phyloP scores from a whole-genome alignment of 2,797 vertebrate genomes.

The Moxostoma hubbsi region DNA sequence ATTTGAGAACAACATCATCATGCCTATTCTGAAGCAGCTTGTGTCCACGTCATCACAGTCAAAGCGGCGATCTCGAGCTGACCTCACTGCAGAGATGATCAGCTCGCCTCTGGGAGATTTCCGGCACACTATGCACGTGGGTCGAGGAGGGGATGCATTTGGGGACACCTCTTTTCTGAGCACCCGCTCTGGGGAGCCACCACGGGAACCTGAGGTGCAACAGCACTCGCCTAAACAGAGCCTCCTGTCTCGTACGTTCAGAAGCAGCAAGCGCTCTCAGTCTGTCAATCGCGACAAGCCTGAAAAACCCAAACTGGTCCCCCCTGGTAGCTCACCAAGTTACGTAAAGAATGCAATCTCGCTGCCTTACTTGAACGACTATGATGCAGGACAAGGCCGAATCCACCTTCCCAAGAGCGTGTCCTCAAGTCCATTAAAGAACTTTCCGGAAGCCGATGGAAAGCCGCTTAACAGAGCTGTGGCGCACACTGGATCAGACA shows the following conservation, averaged over 20 bases:
- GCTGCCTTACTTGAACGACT: conserved; percentile 89
- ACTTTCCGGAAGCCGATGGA: conserved; percentile 57
- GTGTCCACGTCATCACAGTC: conserved; percentile 87
- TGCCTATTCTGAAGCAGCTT: conserved; percentile 97
- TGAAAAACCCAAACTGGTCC: conserved; percentile 73
- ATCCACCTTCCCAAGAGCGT: conserved; percentile 85
- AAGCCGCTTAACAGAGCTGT: conserved; percentile 80
- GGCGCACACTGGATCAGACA: conserved; percentile 65
- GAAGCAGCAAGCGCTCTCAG: conserved; percentile 93
- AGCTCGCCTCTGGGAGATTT: conserved; percentile 95
- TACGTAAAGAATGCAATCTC: conserved; percentile 94
- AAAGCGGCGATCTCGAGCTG: conserved; percentile 89
- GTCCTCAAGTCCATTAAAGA: conserved; percentile 92
- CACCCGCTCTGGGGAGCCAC: conserved; percentile 86
- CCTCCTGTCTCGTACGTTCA: conserved; percentile 88
- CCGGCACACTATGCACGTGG: conserved; percentile 98
- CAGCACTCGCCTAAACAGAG: conserved; percentile 80
- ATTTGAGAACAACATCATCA: conserved; percentile 61
- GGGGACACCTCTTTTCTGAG: conserved; percentile 97
- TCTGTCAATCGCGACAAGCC: conserved; percentile 88
- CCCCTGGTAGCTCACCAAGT: conserved; percentile 81
- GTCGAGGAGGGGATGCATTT: conserved; percentile 92
- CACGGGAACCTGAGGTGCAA: conserved; percentile 71
- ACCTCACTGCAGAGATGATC: conserved; percentile 97
- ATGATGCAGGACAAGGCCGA: conserved; percentile 72